Evolutionary conservation across 2,888 invertebrate species (phyloP), one percentile per base, ranked within the genome.

Genomic region (Rhagonycha fulva): DNA sequence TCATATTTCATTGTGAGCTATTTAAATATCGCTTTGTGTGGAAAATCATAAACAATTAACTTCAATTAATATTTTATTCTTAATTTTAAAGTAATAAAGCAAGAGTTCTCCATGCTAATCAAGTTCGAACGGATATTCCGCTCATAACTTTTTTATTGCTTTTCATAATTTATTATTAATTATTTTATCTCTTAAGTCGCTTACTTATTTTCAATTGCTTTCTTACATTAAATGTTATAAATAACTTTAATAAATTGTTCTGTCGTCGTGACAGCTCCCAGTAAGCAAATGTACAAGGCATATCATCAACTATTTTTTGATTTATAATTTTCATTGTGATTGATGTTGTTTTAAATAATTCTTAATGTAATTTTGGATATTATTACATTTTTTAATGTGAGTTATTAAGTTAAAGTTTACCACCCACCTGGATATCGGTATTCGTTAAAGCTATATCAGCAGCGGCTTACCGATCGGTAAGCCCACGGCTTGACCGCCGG

Each of bases 231-330:
- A 47, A 47, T 47, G 47, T 47, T 47, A 47, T 75, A 75, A 75
- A 72, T 75, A 72, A 66, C 73, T 67, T 19, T 76, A 76, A 76
- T 76, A 70, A 76, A 76, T 76, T 73, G 60, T 73, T 73, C 76
- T 76, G 72, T 72, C 73, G 73, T 69, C 73, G 24, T 61, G 72
- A 75, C 66, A 72, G 72, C 73, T 73, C 61, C 75, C 72, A 72
- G 72, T 72, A 75, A 72, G 72, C 68, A 75, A 72, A 68, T 69
- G 68, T 32, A 47, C 75, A 32, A 69, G 68, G 60, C 68, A 30
- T 69, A 75, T 75, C 75, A 72, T 72, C 69, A 72, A 72, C 70
- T 74, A 60, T 14, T 11, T 32, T 47, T 47, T 47, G 47, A 47
- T 47, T 47, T 47, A 47, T 47, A 47, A 23, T 26, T 47, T n/a